Evolutionary conservation across 2,888 invertebrate genomes (phyloP).

Genomic region (Xylota segnis): DNA sequence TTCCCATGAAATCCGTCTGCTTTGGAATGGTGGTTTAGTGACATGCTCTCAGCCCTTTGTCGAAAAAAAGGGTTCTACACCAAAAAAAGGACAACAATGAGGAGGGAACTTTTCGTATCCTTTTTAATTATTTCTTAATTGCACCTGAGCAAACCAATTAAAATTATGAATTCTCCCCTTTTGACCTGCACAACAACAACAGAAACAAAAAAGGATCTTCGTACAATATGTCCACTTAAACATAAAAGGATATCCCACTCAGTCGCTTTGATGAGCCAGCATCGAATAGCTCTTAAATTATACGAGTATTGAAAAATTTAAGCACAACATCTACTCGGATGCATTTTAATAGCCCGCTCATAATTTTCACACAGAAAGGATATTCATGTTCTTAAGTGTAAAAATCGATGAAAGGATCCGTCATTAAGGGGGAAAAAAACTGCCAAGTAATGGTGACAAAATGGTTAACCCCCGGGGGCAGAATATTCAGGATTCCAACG

Average conservation of each 20-base stretch:
- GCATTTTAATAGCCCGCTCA: background rate
- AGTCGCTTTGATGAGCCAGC: background rate
- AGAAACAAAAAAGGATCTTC: background rate
- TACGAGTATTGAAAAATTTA: background rate
- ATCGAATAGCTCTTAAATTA: background rate
- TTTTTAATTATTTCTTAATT: conserved; percentile 18
- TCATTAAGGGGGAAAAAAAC: conserved; percentile 15
- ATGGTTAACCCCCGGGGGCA: conserved; percentile 3
- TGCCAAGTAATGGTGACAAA: background rate
- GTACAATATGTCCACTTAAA: background rate
- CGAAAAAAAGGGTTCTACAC: background rate
- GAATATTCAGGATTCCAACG: conserved; percentile 8
- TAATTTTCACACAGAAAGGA: background rate
- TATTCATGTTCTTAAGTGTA: conserved; percentile 10
- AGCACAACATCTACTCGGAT: background rate
- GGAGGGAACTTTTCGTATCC: background rate
- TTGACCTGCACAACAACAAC: background rate
- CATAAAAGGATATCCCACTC: background rate
- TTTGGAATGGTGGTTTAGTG: background rate
- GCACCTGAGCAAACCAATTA: conserved; percentile 40
- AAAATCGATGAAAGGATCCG: conserved; percentile 24
- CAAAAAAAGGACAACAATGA: background rate
- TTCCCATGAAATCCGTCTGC: background rate
- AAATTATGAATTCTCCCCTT: background rate
- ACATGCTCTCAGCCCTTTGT: background rate